Conservation (phyloP, 2,888 invertebrate species). For the Drosophila mayaguana region DNA sequence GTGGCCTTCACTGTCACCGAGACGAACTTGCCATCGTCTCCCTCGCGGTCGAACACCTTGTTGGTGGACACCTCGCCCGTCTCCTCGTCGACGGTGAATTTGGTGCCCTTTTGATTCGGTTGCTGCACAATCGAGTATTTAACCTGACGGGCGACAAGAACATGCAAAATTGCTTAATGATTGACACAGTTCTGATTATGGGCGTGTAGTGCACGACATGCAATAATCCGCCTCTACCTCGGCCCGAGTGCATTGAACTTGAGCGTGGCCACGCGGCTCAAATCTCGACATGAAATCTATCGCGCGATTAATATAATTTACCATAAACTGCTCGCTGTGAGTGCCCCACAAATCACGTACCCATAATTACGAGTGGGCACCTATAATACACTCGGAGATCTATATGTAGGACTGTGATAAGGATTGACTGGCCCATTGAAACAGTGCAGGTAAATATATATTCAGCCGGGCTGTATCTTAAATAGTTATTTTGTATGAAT, state of each 20-base stretch:
- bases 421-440: too few species aligned
- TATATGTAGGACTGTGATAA: too few species aligned
- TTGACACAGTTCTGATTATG: conserved; percentile 60
- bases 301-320: conserved; percentile 50
- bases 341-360: conserved; percentile 49
- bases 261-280: conserved; percentile 33
- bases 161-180: conserved; percentile 55
- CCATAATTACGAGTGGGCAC: conserved; percentile 34
- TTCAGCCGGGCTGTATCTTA: too few species aligned
- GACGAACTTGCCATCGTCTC: conserved; percentile 98
- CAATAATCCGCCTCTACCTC: not conserved
- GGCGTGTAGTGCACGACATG: conserved; percentile 49
- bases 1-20: conserved; percentile 99
- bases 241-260: conserved; percentile 65
- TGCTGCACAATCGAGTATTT: conserved; percentile 99
- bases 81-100: conserved; percentile 97
- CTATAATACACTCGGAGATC: conserved; percentile 2
- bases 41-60: conserved; percentile 98
- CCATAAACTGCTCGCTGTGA: conserved; percentile 44
- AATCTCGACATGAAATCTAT: conserved; percentile 64
- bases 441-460: too few species aligned
- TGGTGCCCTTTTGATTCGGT: conserved; percentile 96
- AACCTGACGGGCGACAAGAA: conserved; percentile 85
- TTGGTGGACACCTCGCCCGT: conserved; percentile 97
- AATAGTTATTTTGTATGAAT: too few species aligned